Conservation (phyloP, 2,113 vertebrate species). For the Manacus vitellinus region DNA sequence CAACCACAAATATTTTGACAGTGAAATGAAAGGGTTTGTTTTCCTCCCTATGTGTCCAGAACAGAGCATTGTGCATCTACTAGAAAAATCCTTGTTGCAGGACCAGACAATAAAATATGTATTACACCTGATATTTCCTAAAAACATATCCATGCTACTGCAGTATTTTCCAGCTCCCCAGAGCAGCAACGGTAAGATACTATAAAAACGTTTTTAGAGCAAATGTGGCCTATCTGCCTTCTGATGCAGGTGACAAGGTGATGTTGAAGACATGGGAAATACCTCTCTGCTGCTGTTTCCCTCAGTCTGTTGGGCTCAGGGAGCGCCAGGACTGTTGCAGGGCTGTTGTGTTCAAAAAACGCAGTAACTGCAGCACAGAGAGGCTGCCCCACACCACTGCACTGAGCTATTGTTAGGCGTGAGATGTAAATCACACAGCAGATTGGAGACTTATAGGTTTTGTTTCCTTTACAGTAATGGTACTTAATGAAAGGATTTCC, state of each 20-base stretch:
- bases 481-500: background rate
- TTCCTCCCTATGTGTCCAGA: background rate
- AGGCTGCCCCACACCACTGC: rapidly evolving
- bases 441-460: background rate
- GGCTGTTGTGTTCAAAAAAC: background rate
- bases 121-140: background rate
- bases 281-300: background rate
- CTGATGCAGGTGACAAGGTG: background rate
- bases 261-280: background rate
- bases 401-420: background rate
- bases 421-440: background rate
- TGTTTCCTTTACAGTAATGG: background rate
- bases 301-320: background rate
- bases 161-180: background rate
- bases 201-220: background rate
- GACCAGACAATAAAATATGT: background rate
- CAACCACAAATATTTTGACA: background rate
- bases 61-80: background rate
- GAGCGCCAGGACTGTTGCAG: background rate
- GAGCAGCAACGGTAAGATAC: background rate
- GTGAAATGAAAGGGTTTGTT: background rate
- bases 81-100: background rate
- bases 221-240: background rate
- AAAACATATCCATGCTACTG: background rate
- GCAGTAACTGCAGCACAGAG: background rate